Evolutionary conservation across 2,113 vertebrate genomes (phyloP), one percentile per base, ranked within the genome.

Genomic region (Lasiurus cinereus): DNA sequence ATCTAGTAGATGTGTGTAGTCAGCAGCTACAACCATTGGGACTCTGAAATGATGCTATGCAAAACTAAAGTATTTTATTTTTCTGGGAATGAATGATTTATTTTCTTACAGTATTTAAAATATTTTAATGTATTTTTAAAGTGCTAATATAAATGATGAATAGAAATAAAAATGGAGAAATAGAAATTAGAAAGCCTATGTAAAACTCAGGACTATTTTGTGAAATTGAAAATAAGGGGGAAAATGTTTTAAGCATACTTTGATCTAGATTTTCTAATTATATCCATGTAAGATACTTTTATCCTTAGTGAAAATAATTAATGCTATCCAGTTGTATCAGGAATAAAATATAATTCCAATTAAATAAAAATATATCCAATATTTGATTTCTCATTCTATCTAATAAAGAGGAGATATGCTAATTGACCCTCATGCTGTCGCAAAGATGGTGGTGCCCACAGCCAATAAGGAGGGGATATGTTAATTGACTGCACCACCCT

Each of bases 41-140:
- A 91, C 64, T 87, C 50, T 77, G 29, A 90, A 64, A 83, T 70
- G 10, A 83, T 88, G n/a, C 62, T 90, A 82, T 64, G 4, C 1
- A 76, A 95, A 89, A 67, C 79, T 85, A 24, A 85, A 90, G 10
- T 67, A 5, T 21, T n/a, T 50, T 31, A 54, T 54, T 77, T 83
- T 33, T 66, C 74, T 62, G 27, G 29, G 21, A 83, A 91, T 70
- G 62, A 83, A 8, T 39, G 22, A 82, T 83, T 84, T 80, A 85
- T 85, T 91, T 91, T 91, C 52, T 83, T 83, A 83, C 19, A 21
- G 43, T n/a, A 87, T n/a, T 59, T 86, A 77, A 87, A 85, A 54
- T 70, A 69, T 91, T 73, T 74, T 39, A 74, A 69, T 50, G 27
- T 78, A 9, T 59, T 93, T 93, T 52, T 33, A 69, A 93, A 3